Evolutionary conservation across 2,113 vertebrate genomes (phyloP).

Genomic region (Lepus europaeus): DNA sequence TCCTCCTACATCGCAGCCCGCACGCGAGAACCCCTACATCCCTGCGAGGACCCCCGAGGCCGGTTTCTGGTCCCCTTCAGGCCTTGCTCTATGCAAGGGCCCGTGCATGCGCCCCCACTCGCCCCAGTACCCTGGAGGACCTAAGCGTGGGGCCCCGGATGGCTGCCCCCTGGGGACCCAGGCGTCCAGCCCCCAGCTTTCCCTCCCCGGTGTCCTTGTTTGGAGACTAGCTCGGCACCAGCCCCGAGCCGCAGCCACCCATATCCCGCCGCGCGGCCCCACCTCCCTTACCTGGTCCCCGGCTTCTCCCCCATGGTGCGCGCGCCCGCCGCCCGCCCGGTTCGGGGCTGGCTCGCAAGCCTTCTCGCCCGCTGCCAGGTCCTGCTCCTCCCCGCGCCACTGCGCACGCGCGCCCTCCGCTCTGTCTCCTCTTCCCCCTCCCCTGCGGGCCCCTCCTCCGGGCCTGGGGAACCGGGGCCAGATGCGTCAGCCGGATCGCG

Average conservation of each 20-base stretch:
- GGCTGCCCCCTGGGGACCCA: constrained; percentile 67
- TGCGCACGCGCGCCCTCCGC: constrained; percentile 77
- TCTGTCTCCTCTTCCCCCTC: constrained; percentile 50
- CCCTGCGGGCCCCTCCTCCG: neutral
- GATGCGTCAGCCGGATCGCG: constrained; percentile 77
- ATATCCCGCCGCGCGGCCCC: constrained; percentile 58
- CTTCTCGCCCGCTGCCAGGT: constrained; percentile 65
- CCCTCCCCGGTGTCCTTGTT: constrained; percentile 35
- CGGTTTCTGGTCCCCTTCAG: neutral
- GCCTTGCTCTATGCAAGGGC: constrained; percentile 34
- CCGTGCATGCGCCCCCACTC: neutral
- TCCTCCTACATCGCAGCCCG: constrained; percentile 71
- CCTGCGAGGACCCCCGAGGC: neutral
- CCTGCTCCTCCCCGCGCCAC: constrained; percentile 77
- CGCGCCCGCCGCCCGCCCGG: constrained; percentile 67
- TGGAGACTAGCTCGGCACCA: neutral
- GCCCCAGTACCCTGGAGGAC: constrained; percentile 56
- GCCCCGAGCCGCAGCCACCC: neutral
- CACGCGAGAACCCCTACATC: constrained; percentile 58
- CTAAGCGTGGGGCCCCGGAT: constrained; percentile 64
- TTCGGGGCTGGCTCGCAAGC: constrained; percentile 68
- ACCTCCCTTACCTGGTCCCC: constrained; percentile 82
- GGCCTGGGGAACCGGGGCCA: constrained; percentile 7
- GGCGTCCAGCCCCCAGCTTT: constrained; percentile 34
- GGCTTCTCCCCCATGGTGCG: constrained; percentile 84